Evolutionary conservation across 2,888 invertebrate species (phyloP).

Genomic region (Hoplodrina ambigua): DNA sequence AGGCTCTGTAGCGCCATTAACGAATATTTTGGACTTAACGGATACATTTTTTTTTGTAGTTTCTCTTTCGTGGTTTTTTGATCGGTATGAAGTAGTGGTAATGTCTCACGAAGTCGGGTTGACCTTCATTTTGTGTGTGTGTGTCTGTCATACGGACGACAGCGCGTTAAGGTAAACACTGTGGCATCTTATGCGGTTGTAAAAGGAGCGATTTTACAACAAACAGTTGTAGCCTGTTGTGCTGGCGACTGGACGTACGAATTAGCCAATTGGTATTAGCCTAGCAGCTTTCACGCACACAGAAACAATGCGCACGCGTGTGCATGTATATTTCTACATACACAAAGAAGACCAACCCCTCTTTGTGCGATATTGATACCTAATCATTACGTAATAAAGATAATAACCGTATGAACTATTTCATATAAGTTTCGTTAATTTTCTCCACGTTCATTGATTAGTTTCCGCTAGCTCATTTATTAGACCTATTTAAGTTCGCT

Average conservation of each 20-base stretch:
- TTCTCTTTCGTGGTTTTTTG: conserved; percentile 31
- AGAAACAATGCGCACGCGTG: background rate
- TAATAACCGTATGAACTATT: conserved; percentile 35
- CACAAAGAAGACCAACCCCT: background rate
- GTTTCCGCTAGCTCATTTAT: conserved; percentile 59
- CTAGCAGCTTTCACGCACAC: background rate
- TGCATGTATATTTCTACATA: background rate
- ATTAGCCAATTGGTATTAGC: background rate
- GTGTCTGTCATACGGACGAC: too few species aligned
- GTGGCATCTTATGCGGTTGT: too few species aligned
- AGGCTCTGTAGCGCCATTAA: conserved; percentile 28
- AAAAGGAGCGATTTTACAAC: too few species aligned
- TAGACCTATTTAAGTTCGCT: conserved; percentile 51
- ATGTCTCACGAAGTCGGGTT: background rate
- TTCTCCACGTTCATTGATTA: conserved; percentile 49
- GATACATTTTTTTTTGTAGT: conserved; percentile 42
- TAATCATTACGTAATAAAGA: conserved; percentile 24
- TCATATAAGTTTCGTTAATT: conserved; percentile 22
- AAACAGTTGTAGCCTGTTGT: too few species aligned
- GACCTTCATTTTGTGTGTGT: background rate
- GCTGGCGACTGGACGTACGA: too few species aligned
- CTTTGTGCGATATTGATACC: background rate
- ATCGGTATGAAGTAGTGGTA: background rate
- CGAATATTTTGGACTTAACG: conserved; percentile 52
- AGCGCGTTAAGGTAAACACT: too few species aligned